Evolutionary conservation across 2,797 vertebrate genomes (phyloP), one percentile per base, ranked within the genome.

Genomic region (Thunnus albacares): DNA sequence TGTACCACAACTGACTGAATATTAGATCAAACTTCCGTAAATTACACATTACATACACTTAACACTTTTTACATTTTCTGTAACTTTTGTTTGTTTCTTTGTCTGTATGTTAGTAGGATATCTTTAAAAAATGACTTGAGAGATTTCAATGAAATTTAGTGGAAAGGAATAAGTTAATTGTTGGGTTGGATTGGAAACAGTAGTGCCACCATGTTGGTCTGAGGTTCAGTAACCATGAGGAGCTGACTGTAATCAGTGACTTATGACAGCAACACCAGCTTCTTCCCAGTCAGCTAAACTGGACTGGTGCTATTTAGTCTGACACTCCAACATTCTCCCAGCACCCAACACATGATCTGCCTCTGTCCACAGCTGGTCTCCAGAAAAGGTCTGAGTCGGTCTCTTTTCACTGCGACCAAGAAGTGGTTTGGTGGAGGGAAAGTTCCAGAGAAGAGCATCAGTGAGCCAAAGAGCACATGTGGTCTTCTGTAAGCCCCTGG

Each of bases 351-450:
- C 17, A 22, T 35, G 9, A 28, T 60, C 15, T 75, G 20, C 4
- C 30, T 81, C 5, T 75, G 22, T 87, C 68, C 62, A 45, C 75
- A 99, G 98, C 92, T 99, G 80, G 97, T 99, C 84, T 99, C 98
- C 80, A 97, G 98, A 91, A 99, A 99, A 89, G 98, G 98, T 56
- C 93, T 99, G 91, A 99, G 98, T 86, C 96, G 98, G 1, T 98
- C 98, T n/a, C 89, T 99, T 5, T 97, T 99, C 94, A 97, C 96
- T 13, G 98, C 97, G 38, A 99, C 98, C 55, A 99, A 98, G 90
- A 99, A 99, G 90, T 98, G 97, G 97, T 99, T 99, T 89, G 97
- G 97, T 6, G 98, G 98, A 69, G 96, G 97, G 70, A 99, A 99
- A 90, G 97, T 96, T 87, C 98, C 98, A 77, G 98, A 99, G 94